These are phyloP conservation scores for Centruroides vittatus DNA, from an alignment of 1,140 invertebrate species.

Conservation along the genomic window DNA sequence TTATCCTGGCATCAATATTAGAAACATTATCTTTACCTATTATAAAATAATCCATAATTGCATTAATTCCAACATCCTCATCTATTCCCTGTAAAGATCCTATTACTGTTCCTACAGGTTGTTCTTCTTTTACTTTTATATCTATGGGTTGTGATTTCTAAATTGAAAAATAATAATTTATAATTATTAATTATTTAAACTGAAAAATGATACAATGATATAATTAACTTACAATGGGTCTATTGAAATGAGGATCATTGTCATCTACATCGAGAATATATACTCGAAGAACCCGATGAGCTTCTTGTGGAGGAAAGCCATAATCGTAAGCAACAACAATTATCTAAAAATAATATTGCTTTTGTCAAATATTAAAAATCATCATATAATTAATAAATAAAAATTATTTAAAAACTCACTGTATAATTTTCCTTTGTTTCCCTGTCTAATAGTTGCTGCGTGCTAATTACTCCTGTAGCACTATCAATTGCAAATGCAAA, in stretches of 20 bases:
- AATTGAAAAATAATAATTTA: conserved; percentile 14
- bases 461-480: conserved; percentile 55
- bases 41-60: conserved; percentile 77
- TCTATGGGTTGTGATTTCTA: conserved; percentile 48
- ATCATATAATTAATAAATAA: background rate
- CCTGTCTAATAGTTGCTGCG: conserved; percentile 46
- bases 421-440: conserved; percentile 55
- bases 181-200: background rate
- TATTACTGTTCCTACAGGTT: conserved; percentile 64
- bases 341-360: conserved; percentile 7
- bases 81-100: conserved; percentile 80
- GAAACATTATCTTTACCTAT: conserved; percentile 41
- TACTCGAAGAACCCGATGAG: conserved; percentile 50
- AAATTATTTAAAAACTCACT: conserved; percentile 27
- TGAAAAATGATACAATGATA: background rate
- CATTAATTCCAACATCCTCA: conserved; percentile 79
- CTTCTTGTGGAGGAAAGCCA: conserved; percentile 56
- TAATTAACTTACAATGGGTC: conserved; percentile 42
- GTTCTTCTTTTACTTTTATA: conserved; percentile 48
- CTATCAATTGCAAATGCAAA: conserved; percentile 28
- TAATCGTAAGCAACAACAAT: conserved; percentile 55
- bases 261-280: conserved; percentile 60
- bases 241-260: conserved; percentile 54
- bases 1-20: background rate
- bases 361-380: background rate